Base-by-base conservation (phyloP, 2,113 vertebrate genomes). In the Phalacrocorax pelagicus region DNA sequence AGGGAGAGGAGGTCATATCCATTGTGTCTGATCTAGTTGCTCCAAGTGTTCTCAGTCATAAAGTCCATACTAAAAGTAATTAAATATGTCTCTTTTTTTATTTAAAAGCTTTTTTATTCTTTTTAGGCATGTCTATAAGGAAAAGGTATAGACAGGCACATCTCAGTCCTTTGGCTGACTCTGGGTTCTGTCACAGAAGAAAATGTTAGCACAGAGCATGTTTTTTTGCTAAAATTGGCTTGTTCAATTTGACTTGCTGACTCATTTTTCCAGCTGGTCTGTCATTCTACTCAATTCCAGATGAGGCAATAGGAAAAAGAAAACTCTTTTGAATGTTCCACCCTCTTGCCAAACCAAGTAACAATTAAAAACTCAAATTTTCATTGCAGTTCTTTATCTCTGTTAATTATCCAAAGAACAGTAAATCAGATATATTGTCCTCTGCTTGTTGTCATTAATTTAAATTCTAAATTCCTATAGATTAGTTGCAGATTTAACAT, bases 181-280 rank as follows among this genome's bases (percentile, higher is more conserved):
- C 47, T 84, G 40, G 6, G 40, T 85, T 57, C 47, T 92, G 26
- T 57, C 44, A 47, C n/a, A 95, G 63, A 94, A 87, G 42, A 44
- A 44, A 79, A 74, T 42, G 9, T 92, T 92, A 94, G 57, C 24
- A 52, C 18, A 49, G 52, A 87, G 4, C 5, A 82, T 95, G 54
- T 36, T 85, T 94, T 90, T 83, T 86, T 49, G 1, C 73, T 91
- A 95, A 95, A 96, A 91, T 79, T 92, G 87, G 66, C 73, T 91
- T 87, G 57, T 92, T 97, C 96, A 91, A 79, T 97, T 95, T 93
- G 88, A 94, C 96, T 97, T 96, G 92, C 95, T 96, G 95, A 97
- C 97, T 96, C 92, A 95, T 94, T 95, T 97, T 96, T 96, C 92
- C 96, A 96, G 95, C 74, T 95, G 94, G 93, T 96, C 93, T 94